These are phyloP conservation scores for Motacilla tschutschensis DNA, from an alignment of 2,113 vertebrate genomes.

Conservation along the genomic window DNA sequence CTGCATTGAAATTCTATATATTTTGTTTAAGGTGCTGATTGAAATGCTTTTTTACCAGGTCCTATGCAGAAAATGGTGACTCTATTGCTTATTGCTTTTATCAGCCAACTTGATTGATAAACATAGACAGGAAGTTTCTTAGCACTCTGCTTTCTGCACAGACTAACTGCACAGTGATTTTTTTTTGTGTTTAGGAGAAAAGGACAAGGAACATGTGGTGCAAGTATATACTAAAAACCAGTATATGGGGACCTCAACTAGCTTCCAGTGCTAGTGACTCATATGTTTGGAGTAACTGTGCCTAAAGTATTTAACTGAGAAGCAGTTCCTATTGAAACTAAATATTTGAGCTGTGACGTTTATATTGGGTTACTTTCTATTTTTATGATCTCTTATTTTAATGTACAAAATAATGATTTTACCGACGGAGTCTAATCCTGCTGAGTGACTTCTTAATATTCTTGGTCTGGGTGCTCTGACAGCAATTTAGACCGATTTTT, in stretches of 20 bases:
- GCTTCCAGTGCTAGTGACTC: neutral
- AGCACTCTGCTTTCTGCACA: neutral
- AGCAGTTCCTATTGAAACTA: neutral
- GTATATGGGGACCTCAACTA: neutral
- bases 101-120: neutral
- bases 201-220: fast-evolving
- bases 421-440: neutral
- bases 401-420: neutral
- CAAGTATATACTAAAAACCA: neutral
- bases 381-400: neutral
- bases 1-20: fast-evolving
- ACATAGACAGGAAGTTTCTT: neutral
- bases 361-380: neutral
- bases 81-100: neutral
- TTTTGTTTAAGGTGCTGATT: neutral
- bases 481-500: neutral
- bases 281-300: neutral
- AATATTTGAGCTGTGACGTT: neutral
- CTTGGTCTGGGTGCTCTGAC: neutral
- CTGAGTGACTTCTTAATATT: neutral
- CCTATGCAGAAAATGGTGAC: neutral
- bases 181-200: neutral
- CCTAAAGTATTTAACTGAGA: neutral
- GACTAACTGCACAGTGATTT: neutral
- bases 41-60: neutral